Base-by-base conservation (phyloP, 2,797 vertebrate species). In the Arctocebus calabarensis region DNA sequence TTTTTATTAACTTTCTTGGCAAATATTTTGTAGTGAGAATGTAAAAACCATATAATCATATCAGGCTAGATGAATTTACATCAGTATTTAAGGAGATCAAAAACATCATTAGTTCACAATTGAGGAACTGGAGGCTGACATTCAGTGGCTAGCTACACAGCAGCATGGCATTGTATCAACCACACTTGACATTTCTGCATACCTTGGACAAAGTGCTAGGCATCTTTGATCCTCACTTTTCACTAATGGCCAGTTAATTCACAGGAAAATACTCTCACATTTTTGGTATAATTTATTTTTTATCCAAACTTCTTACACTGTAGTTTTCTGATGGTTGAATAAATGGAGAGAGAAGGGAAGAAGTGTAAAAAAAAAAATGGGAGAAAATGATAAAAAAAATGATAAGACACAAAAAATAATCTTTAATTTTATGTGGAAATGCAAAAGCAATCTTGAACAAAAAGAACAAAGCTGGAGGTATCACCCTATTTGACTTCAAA, bases 321-420 rank as follows among this genome's bases (percentile, higher is more conserved):
- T 40, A 29, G 61, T 20, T 66, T 90, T 83, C 40, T 88, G 8
- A 78, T 91, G 11, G 84, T 86, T 68, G 1, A 94, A 61, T 81
- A 88, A 43, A 29, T 91, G 25, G 0, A 29, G 62, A 84, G 27
- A 90, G 77, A 87, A 61, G 5, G 12, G 34, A 61, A 43, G 37
- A 37, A 77, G 13, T 0, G 0, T 70, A 78, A 52, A 25, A 62
- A 10, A 37, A 62, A 55, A 52, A 16, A 84, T 27, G 12, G 7
- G 2, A 87, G 4, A 68, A 20, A 87, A 84, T 83, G 29, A 88
- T n/a, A 93, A 90, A 64, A 68, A 79, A 82, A 79, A 91, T 12
- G 59, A 27, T 12, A 43, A 86, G 92, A 82, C 20, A 40, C 3
- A 12, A 19, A 62, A 20, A 22, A 52, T 48, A 19, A 74, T 19